Base-by-base conservation (phyloP, 2,888 invertebrate species). In the Pristionchus japonicus region DNA sequence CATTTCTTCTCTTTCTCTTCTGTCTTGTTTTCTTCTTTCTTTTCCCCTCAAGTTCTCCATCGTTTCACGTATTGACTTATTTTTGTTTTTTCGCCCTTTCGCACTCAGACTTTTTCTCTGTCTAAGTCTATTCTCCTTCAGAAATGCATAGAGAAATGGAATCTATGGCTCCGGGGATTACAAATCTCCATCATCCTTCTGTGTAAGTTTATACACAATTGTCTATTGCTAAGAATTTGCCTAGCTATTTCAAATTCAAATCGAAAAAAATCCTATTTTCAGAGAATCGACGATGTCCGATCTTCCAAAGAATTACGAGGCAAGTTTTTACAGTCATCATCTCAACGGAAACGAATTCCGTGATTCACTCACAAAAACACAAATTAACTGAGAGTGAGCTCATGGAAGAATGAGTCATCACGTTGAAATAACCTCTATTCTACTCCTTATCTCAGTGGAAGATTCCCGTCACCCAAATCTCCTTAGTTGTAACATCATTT, bases 31-130 rank as follows among this genome's bases (percentile, higher is more conserved):
- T 82, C 52, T 40, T 82, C 47, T 23, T 74, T 40, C n/a, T n/a
- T 23, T 31, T 74, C 40, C 37, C 74, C 43, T 40, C 23, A 74
- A 40, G 49, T 82, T 47, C 49, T 82, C 77, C 13, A 82, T 82
- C 82, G 82, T 82, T 82, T 82, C 52, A 47, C 82, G 15, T 82
- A 82, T 82, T 82, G 82, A 82, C 52, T 82, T 82, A 20, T 43
- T 67, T 67, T 49, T 49, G 27, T 82, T 20, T 80, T 74, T 74
- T 49, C 82, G 27, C 49, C 82, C 2, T 49, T 52, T 82, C 43
- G 15, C 67, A 17, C 40, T 82, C 49, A 15, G 31, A 4, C 31
- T 49, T 52, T 82, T 27, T n/a, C n/a, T n/a, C 40, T 40, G 20
- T 9, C 6, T 40, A 74, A 74, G 23, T n/a, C 3, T 6, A 11